These are phyloP conservation scores for Pachyseris speciosa DNA, from an alignment of 64 coral and sea anemone species.

Conservation along the genomic window DNA sequence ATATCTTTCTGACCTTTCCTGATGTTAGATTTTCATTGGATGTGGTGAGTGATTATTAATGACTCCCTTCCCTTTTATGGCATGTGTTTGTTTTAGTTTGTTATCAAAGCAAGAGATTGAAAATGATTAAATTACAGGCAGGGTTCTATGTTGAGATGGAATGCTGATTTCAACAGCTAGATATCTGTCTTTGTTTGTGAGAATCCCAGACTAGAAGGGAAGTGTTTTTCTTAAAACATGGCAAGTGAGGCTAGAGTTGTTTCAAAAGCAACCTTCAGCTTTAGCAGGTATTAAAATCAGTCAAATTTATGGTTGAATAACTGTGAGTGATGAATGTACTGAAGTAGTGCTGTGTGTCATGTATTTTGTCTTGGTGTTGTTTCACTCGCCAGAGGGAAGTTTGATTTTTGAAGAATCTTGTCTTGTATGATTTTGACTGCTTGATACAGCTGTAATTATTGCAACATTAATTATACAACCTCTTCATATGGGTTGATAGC, in stretches of 20 bases:
- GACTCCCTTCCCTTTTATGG: slow-evolving; percentile 57
- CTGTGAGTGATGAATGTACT: background rate
- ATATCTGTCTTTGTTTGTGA: slow-evolving; percentile 33
- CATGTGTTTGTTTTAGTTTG: slow-evolving; percentile 55
- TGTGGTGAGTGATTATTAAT: slow-evolving; percentile 18
- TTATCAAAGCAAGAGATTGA: slow-evolving; percentile 26
- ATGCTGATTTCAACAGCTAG: slow-evolving; percentile 19
- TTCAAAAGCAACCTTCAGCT: slow-evolving; percentile 76
- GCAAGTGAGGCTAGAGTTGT: slow-evolving; percentile 55
- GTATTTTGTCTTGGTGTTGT: background rate
- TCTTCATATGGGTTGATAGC: background rate
- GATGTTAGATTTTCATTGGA: background rate
- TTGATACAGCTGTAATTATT: too few relatives aligned
- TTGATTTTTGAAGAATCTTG: background rate
- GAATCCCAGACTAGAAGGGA: background rate
- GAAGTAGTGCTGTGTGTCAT: background rate
- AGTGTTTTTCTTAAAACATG: slow-evolving; percentile 28
- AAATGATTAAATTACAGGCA: slow-evolving; percentile 66
- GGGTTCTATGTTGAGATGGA: slow-evolving; percentile 35
- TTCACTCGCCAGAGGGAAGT: background rate
- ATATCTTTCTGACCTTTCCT: background rate
- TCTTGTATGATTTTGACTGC: too few relatives aligned
- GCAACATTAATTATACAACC: background rate
- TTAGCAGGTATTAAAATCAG: slow-evolving; percentile 49
- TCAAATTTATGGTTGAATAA: background rate